Conservation (phyloP, 2,888 invertebrate genomes). For the Holacanthella duospinosa region DNA sequence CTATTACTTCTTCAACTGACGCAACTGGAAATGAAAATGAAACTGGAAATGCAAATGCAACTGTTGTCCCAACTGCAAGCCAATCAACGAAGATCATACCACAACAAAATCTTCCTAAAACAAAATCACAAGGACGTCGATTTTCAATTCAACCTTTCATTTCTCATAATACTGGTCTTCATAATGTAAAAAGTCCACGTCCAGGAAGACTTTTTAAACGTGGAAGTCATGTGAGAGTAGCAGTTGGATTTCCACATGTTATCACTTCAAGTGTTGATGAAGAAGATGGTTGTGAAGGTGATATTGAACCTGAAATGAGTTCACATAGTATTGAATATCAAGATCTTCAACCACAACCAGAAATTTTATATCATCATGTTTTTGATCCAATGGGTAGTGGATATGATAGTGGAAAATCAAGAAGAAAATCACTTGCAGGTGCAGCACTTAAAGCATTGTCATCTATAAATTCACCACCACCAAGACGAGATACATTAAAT, state of each 20-base stretch:
- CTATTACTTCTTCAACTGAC: no score
- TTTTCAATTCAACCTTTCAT: background rate
- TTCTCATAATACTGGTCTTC: background rate
- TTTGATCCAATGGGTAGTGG: slow-evolving; percentile 6
- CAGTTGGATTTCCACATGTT: slow-evolving; percentile 7
- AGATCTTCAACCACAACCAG: background rate
- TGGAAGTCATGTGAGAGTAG: background rate
- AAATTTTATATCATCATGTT: slow-evolving; percentile 9
- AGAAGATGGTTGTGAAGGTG: slow-evolving; percentile 1
- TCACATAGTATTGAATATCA: background rate
- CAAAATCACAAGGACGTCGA: background rate
- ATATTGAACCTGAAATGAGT: background rate
- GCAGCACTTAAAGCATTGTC: slow-evolving; percentile 32
- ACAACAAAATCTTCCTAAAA: background rate
- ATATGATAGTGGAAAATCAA: slow-evolving; percentile 1
- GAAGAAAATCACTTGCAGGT: slow-evolving; percentile 31
- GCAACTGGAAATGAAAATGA: no score
- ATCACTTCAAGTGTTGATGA: slow-evolving; percentile 14
- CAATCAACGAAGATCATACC: no score
- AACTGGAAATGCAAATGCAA: no score
- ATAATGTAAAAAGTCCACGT: background rate
- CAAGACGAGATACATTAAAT: slow-evolving; percentile 21
- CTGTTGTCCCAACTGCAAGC: no score
- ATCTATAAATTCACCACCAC: slow-evolving; percentile 29
- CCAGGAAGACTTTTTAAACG: background rate